Evolutionary conservation across 1,140 invertebrate species (phyloP).

Genomic region (Zaprionus taronus): DNA sequence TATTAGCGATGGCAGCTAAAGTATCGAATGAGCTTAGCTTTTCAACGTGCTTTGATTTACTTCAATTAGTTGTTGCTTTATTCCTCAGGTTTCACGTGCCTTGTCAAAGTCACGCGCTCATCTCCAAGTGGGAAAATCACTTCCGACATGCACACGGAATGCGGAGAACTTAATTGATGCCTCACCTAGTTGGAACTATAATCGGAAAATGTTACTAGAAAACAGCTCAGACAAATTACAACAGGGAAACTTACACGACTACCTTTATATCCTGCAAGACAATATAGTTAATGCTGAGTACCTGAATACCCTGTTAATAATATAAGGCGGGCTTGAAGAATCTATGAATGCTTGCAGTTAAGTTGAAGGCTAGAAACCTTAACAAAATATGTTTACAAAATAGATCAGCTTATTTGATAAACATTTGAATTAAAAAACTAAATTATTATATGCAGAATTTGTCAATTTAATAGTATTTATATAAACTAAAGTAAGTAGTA

Average conservation of each 20-base stretch:
- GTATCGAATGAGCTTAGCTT: not conserved
- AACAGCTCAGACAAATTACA: not conserved
- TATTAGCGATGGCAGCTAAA: constrained; percentile 6
- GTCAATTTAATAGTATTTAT: too few relatives aligned
- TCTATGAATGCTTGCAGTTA: too few relatives aligned
- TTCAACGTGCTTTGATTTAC: not conserved
- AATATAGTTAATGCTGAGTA: not conserved
- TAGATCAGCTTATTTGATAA: too few relatives aligned
- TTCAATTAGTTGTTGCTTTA: not conserved
- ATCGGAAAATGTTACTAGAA: not conserved
- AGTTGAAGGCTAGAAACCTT: too few relatives aligned
- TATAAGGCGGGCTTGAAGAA: too few relatives aligned
- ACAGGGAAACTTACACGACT: not conserved
- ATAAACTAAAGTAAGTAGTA: too few relatives aligned
- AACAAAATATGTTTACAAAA: too few relatives aligned
- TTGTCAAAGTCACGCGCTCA: constrained; percentile 9
- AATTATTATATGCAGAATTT: too few relatives aligned
- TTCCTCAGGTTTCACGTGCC: not conserved
- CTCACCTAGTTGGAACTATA: constrained; percentile 18
- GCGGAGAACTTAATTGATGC: constrained; percentile 25
- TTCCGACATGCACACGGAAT: constrained; percentile 36
- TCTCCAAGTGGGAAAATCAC: constrained; percentile 10
- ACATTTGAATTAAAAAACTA: too few relatives aligned
- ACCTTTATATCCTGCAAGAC: not conserved
- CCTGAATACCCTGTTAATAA: not conserved